Conservation (phyloP, 2,888 invertebrate genomes). For the Poecilobothrus nobilitatus region DNA sequence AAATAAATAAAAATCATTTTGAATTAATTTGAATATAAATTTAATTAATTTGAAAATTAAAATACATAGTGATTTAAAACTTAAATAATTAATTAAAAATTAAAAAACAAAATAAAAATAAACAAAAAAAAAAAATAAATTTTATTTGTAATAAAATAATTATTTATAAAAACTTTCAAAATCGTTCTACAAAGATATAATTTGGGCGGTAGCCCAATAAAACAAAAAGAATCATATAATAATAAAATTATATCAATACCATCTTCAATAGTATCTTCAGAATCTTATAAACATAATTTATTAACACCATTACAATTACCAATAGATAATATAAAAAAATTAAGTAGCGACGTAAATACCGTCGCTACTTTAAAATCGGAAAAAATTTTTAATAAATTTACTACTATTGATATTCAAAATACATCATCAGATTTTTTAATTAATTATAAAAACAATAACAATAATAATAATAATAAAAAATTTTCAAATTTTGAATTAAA, state of each 20-base stretch:
- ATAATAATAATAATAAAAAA: conserved; percentile 7
- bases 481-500: conserved; percentile 18
- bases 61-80: too few species aligned
- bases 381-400: not conserved
- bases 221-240: not conserved
- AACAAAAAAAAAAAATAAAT: too few species aligned
- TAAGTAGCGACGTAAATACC: not conserved
- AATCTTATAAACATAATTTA: not conserved
- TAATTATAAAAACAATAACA: conserved; percentile 1
- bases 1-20: too few species aligned
- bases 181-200: conserved; percentile 27
- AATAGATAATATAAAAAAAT: too few species aligned
- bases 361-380: conserved; percentile 4
- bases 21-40: too few species aligned
- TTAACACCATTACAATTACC: too few species aligned
- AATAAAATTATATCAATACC: not conserved
- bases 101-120: too few species aligned
- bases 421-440: not conserved
- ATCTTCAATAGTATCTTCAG: not conserved
- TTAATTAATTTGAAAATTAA: too few species aligned
- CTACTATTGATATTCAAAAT: too few species aligned
- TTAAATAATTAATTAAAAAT: too few species aligned
- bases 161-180: conserved; percentile 21
- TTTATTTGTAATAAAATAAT: too few species aligned
- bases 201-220: conserved; percentile 26